Evolutionary conservation across 1,140 invertebrate species (phyloP).

Genomic region (Protaetia brevitarsis): DNA sequence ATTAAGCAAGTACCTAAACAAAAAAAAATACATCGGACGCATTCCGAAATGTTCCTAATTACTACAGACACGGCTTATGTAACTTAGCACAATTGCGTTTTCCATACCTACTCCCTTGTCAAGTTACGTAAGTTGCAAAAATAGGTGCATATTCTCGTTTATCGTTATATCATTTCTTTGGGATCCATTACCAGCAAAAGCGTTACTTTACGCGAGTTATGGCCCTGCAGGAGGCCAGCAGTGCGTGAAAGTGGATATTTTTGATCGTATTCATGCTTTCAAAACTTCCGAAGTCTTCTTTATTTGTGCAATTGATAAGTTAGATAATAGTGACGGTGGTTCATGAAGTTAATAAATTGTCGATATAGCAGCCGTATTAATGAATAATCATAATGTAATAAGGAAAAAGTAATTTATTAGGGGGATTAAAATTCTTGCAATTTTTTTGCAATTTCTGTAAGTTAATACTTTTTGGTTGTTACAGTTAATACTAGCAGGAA

Average conservation of each 20-base stretch:
- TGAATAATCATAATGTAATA: too few species aligned
- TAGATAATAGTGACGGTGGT: too few species aligned
- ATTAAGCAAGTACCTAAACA: too few species aligned
- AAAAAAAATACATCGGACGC: too few species aligned
- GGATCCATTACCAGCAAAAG: not conserved
- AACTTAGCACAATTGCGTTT: not conserved
- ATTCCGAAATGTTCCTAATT: not conserved
- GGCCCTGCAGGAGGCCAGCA: too few species aligned
- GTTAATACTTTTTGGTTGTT: conserved; percentile 24
- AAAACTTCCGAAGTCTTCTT: too few species aligned
- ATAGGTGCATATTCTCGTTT: not conserved
- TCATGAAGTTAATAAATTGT: not conserved
- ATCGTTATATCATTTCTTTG: not conserved
- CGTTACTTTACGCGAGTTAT: not conserved
- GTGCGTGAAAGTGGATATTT: too few species aligned
- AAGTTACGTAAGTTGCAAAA: conserved; percentile 5
- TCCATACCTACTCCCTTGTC: not conserved
- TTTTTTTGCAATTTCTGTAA: not conserved
- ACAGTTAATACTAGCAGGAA: conserved; percentile 30
- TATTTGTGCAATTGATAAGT: too few species aligned
- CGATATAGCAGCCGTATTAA: not conserved
- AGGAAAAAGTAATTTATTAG: too few species aligned
- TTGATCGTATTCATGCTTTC: too few species aligned
- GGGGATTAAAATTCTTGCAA: not conserved
- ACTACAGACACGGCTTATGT: too few species aligned